Evolutionary conservation across 2,113 vertebrate species (phyloP), one percentile per base, ranked within the genome.

Genomic region (Neolamprologus sp.): DNA sequence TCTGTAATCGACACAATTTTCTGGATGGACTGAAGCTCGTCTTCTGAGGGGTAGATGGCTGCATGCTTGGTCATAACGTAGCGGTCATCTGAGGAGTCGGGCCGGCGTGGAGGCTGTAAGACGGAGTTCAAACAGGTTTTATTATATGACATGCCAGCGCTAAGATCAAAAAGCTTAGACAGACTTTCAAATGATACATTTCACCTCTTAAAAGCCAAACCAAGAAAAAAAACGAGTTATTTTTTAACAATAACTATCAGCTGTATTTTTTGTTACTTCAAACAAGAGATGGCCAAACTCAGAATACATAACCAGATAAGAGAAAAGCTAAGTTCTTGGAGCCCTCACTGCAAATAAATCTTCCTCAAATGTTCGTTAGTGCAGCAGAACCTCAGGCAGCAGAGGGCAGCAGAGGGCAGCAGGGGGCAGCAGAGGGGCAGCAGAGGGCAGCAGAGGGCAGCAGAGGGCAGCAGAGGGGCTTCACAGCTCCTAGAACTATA

Each of bases 1-100:
- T 99, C 98, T 10, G 98, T 99, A 91, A 99, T 98, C 16, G 99
- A 99, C 85, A 99, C 98, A 4, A 99, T 99, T 95, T 99, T 99
- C 94, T 99, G 99, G 81, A 99, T 99, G 35, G 98, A 98, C 80
- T 99, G 98, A 19, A 99, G 97, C 88, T 99, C 99, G 1, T 99
- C 98, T 80, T 99, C 99, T 6, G 98, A 98, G 33, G 99, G 99
- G 94, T 99, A 99, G 94, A 99, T 99, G 78, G 98, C 96, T 0
- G 98, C 98, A 28, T 99, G 99, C 78, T 99, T 99, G 87, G 98
- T 98, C 99, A 99, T 99, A 54, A 99, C 98, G 0, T 99, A 99
- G 49, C 98, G 98, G 90, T 99, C 99, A 47, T 99, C 98, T 47
- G 98, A 99, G 17, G 98, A 99, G 90, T 99, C 99, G 19, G 98